Evolutionary conservation across 2,888 invertebrate genomes (phyloP).

Genomic region (Subacronicta megacephala): DNA sequence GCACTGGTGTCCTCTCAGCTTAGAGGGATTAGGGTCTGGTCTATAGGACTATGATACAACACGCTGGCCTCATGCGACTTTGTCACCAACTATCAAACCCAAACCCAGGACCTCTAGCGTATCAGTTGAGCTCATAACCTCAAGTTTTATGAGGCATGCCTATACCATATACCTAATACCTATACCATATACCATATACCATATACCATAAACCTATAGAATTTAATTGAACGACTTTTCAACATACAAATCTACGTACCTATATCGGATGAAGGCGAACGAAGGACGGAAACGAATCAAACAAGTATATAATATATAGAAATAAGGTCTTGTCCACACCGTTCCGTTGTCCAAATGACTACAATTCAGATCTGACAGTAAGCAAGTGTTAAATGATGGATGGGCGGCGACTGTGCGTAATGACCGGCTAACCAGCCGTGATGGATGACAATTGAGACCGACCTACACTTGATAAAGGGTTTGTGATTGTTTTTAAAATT

Average conservation of each 20-base stretch:
- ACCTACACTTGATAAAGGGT: slow-evolving; percentile 29
- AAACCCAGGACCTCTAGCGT: no score
- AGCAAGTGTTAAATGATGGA: slow-evolving; percentile 59
- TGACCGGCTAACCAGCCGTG: slow-evolving; percentile 52
- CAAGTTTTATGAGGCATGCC: no score
- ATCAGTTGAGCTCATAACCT: no score
- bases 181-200: no score
- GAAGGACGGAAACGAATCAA: neutral
- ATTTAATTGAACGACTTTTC: no score
- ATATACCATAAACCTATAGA: no score
- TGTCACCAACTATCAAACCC: no score
- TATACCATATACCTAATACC: no score
- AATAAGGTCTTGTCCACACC: slow-evolving; percentile 50
- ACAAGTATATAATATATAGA: slow-evolving; percentile 4
- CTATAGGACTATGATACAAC: no score
- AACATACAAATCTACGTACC: neutral
- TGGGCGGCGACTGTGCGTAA: slow-evolving; percentile 38
- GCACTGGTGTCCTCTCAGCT: no score
- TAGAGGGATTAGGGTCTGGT: no score
- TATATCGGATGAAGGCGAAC: neutral
- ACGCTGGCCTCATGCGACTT: no score
- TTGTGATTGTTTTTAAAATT: slow-evolving; percentile 41
- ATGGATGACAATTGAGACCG: slow-evolving; percentile 51
- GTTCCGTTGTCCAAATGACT: slow-evolving; percentile 26
- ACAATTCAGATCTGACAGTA: slow-evolving; percentile 51